phyloP scores from a whole-genome alignment of 2,113 vertebrate genomes.

The Pongo pygmaeus region DNA sequence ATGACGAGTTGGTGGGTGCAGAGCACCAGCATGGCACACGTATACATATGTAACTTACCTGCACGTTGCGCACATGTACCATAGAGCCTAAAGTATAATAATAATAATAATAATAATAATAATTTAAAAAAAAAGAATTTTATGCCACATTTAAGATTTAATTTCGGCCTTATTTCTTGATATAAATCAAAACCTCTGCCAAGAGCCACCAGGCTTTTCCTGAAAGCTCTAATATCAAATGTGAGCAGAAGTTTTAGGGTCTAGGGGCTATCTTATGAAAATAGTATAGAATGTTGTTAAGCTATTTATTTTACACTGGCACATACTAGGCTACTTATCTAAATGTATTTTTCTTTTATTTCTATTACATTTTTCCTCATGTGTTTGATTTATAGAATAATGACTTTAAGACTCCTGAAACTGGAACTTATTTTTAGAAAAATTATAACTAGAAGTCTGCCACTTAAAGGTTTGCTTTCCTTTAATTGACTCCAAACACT shows the following conservation, averaged over 20 bases:
- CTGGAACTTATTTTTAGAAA: constrained; percentile 58
- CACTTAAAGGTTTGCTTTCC: constrained; percentile 28
- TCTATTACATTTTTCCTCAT: constrained; percentile 49
- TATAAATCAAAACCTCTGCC: constrained; percentile 1
- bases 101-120: too few species aligned
- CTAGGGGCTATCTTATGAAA: constrained; percentile 54
- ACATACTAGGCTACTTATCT: constrained; percentile 48
- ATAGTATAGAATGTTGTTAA: constrained; percentile 26
- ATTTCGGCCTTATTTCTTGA: neutral
- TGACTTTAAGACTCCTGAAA: constrained; percentile 73
- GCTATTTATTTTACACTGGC: constrained; percentile 71
- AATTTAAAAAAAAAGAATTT: neutral
- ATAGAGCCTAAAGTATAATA: too few species aligned
- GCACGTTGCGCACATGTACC: too few species aligned
- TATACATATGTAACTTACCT: too few species aligned
- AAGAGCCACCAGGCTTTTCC: neutral
- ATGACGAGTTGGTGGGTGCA: too few species aligned
- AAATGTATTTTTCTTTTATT: constrained; percentile 22
- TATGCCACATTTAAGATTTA: neutral
- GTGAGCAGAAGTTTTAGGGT: constrained; percentile 5
- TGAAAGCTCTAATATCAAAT: constrained; percentile 27
- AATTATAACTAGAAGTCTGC: constrained; percentile 76
- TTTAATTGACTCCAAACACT: neutral
- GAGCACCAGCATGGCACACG: too few species aligned
- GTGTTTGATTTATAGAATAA: constrained; percentile 68